Conservation (phyloP, 2,888 invertebrate genomes). For the Cerastis rubricosa region DNA sequence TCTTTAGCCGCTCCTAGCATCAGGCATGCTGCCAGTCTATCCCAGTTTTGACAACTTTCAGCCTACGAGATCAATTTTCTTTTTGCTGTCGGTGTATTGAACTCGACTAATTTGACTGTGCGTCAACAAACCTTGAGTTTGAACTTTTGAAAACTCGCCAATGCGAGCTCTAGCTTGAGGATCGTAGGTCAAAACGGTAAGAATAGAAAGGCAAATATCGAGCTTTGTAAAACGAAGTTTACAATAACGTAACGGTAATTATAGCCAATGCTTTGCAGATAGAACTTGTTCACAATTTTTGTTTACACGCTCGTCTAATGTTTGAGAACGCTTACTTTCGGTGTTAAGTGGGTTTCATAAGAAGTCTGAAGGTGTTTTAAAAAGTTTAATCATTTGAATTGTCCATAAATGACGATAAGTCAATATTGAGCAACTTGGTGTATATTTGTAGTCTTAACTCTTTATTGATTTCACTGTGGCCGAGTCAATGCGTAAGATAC, state of each 20-base stretch:
- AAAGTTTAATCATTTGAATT: conserved; percentile 49
- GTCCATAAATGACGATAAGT: conserved; percentile 23
- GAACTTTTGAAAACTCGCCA: conserved; percentile 60
- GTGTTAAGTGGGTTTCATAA: conserved; percentile 56
- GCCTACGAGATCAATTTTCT: conserved; percentile 27
- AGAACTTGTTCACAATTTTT: conserved; percentile 32
- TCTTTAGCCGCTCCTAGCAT: conserved; percentile 41
- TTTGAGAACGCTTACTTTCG: conserved; percentile 51
- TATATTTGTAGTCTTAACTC: conserved; percentile 7
- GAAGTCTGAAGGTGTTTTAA: conserved; percentile 31
- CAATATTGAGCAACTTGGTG: conserved; percentile 33
- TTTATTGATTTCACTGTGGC: conserved; percentile 27
- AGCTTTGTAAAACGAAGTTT: conserved; percentile 17
- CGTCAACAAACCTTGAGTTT: conserved; percentile 55
- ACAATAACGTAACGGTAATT: conserved; percentile 36
- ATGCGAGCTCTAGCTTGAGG: conserved; percentile 38
- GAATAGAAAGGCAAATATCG: conserved; percentile 39
- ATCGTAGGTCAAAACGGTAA: conserved; percentile 46
- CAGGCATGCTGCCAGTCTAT: conserved; percentile 53
- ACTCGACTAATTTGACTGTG: conserved; percentile 23
- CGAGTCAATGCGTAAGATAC: conserved; percentile 14
- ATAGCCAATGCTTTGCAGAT: conserved; percentile 34
- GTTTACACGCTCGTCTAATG: conserved; percentile 35
- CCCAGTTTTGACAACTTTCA: conserved; percentile 23
- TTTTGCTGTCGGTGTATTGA: conserved; percentile 26